These are phyloP conservation scores for Labeo catla DNA, from an alignment of 2,113 vertebrate species.

Conservation along the genomic window DNA sequence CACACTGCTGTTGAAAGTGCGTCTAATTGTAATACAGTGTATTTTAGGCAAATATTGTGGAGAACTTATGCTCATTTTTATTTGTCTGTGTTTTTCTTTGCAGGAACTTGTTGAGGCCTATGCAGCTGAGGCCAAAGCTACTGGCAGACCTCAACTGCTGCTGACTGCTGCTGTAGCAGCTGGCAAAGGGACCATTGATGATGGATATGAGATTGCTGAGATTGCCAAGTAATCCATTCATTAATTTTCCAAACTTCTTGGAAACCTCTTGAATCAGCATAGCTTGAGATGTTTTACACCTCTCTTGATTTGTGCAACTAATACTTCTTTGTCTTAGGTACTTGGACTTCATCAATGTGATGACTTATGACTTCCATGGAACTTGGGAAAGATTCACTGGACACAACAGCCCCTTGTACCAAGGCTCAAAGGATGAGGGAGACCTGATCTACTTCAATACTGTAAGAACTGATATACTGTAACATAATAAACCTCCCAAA, in stretches of 20 bases:
- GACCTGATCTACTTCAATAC: conserved; percentile 72
- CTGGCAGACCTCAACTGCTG: conserved; percentile 71
- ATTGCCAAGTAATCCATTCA: conserved; percentile 72
- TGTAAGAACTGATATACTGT: conserved; percentile 63
- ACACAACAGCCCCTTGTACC: conserved; percentile 83
- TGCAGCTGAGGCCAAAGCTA: conserved; percentile 69
- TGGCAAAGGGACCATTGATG: conserved; percentile 73
- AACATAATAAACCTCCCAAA: not conserved
- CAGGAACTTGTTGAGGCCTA: conserved; percentile 81
- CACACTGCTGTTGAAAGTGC: conserved; percentile 78
- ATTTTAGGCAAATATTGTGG: conserved; percentile 56
- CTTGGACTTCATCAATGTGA: conserved; percentile 82
- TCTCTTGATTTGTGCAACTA: not conserved
- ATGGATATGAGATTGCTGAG: conserved; percentile 79
- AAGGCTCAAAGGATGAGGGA: conserved; percentile 66
- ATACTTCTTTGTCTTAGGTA: conserved; percentile 61
- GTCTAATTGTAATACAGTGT: conserved; percentile 11
- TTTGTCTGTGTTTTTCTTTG: not conserved
- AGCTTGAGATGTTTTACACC: not conserved
- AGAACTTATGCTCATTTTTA: conserved; percentile 60
- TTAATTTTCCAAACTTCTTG: not conserved
- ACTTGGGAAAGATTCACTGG: conserved; percentile 80
- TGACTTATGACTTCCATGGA: conserved; percentile 87
- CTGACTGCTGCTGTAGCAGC: conserved; percentile 79
- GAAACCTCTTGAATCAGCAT: not conserved